Conservation (phyloP, 1,140 invertebrate species). For the Drosophila truncata region DNA sequence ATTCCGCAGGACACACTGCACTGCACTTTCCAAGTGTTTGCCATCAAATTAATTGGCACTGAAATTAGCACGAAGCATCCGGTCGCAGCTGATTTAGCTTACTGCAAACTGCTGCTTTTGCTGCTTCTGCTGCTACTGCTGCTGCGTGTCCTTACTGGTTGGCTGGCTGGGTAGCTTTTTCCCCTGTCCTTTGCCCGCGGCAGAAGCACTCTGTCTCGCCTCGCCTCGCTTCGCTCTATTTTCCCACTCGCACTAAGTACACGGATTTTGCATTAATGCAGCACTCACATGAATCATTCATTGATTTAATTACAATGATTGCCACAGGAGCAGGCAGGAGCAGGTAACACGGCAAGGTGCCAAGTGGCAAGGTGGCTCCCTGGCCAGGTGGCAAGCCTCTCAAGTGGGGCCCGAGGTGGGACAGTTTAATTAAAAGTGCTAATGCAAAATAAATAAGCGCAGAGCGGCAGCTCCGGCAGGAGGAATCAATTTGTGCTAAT, state of each 20-base stretch:
- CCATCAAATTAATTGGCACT: slow-evolving; percentile 82
- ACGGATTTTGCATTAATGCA: slow-evolving; percentile 82
- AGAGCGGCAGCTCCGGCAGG: slow-evolving; percentile 50
- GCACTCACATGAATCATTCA: slow-evolving; percentile 83
- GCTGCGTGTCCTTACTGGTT: slow-evolving; percentile 11
- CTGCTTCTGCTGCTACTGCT: background rate
- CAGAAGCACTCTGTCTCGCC: slow-evolving; percentile 15
- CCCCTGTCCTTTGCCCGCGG: slow-evolving; percentile 16
- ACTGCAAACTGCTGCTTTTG: background rate
- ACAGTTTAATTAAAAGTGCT: slow-evolving; percentile 82
- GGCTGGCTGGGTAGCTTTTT: background rate
- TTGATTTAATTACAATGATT: slow-evolving; percentile 84
- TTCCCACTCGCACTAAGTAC: slow-evolving; percentile 76
- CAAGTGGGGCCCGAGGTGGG: slow-evolving; percentile 31
- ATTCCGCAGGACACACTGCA: slow-evolving; percentile 17
- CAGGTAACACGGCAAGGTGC: slow-evolving; percentile 17
- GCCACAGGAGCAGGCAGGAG: slow-evolving; percentile 32
- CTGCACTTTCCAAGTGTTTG: slow-evolving; percentile 67
- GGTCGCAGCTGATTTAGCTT: slow-evolving; percentile 58
- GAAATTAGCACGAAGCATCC: slow-evolving; percentile 73
- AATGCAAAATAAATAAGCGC: slow-evolving; percentile 80
- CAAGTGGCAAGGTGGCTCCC: slow-evolving; percentile 1
- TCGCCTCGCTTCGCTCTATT: slow-evolving; percentile 39
- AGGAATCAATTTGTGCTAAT: slow-evolving; percentile 81
- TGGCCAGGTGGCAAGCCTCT: slow-evolving; percentile 7